Percentiles rank a stretch among this genome's conserved stretches.
These are phyloP conservation scores for Anhinga anhinga DNA, from an alignment of 2,113 vertebrate genomes.

Conservation along the genomic window DNA sequence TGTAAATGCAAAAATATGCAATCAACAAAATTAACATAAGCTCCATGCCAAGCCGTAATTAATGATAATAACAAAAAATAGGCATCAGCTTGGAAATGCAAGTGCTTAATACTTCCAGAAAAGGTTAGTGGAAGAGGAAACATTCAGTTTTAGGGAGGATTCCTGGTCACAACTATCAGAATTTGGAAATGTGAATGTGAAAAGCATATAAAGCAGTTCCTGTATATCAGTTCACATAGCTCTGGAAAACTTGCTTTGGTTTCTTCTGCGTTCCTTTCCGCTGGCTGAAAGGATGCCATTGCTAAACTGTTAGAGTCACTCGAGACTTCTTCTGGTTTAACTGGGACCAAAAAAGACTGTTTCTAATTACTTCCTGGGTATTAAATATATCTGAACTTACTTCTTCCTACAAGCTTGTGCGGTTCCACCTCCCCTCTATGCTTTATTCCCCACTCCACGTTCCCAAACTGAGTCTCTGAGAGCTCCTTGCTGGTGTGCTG, in stretches of 20 bases:
- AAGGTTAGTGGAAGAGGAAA: not conserved
- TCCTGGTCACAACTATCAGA: not conserved
- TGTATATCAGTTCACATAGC: not conserved
- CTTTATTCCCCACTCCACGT: not conserved
- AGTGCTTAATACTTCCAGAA: not conserved
- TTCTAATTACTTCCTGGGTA: not conserved
- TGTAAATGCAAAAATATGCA: conserved; percentile 28
- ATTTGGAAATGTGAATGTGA: not conserved
- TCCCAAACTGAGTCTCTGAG: not conserved
- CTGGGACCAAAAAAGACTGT: not conserved
- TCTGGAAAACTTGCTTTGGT: not conserved
- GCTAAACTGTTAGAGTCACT: not conserved
- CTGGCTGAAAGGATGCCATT: not conserved
- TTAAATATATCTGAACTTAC: not conserved
- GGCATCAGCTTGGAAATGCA: not conserved
- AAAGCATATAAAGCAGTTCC: not conserved
- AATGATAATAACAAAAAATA: not conserved
- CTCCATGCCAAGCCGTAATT: not conserved
- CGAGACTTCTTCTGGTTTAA: not conserved
- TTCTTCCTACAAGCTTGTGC: not conserved
- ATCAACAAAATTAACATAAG: not conserved
- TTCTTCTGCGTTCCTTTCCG: not conserved
- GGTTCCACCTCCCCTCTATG: not conserved
- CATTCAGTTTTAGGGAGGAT: not conserved
- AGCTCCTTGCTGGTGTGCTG: not conserved